Evolutionary conservation across 2,888 invertebrate species (phyloP).

Genomic region (Belgica antarctica): DNA sequence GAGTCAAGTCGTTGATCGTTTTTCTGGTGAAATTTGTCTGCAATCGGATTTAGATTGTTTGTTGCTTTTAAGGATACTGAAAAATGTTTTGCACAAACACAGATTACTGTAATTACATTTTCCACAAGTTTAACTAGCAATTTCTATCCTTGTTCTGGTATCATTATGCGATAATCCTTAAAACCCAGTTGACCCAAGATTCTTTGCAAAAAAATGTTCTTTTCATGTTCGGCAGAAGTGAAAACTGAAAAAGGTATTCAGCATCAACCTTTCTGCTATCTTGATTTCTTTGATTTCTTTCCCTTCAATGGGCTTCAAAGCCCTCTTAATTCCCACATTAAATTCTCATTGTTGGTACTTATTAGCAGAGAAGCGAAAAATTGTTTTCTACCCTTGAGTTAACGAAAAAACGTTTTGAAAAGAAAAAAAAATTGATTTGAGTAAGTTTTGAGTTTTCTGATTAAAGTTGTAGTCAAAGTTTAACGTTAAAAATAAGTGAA

Average conservation of each 20-base stretch:
- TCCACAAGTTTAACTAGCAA: conserved; percentile 40
- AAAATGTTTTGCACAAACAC: conserved; percentile 6
- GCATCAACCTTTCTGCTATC: conserved; percentile 19
- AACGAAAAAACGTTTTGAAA: too few relatives aligned
- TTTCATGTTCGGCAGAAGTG: neutral
- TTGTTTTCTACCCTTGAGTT: too few relatives aligned
- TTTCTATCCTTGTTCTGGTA: conserved; percentile 17
- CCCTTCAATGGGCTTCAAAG: conserved; percentile 20
- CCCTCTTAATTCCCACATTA: conserved; percentile 30
- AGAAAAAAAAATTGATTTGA: too few relatives aligned
- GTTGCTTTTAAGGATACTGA: conserved; percentile 13
- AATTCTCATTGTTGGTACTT: conserved; percentile 3
- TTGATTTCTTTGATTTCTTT: conserved; percentile 44
- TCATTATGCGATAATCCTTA: conserved; percentile 43
- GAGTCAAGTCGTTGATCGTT: conserved; percentile 12
- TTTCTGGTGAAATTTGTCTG: conserved; percentile 11
- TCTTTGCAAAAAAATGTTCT: conserved; percentile 10
- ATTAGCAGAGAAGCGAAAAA: too few relatives aligned
- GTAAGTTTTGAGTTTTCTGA: too few relatives aligned
- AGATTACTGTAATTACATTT: conserved; percentile 42
- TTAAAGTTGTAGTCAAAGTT: too few relatives aligned
- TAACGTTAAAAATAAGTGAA: too few relatives aligned
- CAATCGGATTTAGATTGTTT: conserved; percentile 16
- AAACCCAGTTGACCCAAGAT: neutral
- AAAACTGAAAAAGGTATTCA: neutral